Evolutionary conservation across 1,140 invertebrate genomes (phyloP).

Genomic region (Pantala flavescens): DNA sequence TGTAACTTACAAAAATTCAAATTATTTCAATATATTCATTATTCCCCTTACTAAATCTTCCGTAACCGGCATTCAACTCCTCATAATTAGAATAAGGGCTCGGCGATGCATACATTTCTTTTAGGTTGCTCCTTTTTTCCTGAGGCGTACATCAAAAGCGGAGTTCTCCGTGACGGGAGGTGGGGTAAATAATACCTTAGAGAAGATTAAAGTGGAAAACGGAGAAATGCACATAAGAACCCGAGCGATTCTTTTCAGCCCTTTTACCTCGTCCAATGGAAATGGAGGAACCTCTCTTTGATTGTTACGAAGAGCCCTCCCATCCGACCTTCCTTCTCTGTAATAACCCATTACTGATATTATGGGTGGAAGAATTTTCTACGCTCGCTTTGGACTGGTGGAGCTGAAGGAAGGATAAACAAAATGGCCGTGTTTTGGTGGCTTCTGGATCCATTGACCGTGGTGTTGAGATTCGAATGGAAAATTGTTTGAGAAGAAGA

Average conservation of each 20-base stretch:
- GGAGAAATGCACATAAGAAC: neutral
- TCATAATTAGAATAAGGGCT: too few species aligned
- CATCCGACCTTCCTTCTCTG: neutral
- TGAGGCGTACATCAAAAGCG: neutral
- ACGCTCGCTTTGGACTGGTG: neutral
- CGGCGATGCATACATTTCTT: too few species aligned
- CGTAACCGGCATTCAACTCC: too few species aligned
- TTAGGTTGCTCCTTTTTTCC: neutral
- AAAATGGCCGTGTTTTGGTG: neutral
- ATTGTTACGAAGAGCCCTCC: neutral
- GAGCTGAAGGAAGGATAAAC: neutral
- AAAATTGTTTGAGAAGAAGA: too few species aligned
- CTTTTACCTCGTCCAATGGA: neutral
- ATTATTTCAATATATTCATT: too few species aligned
- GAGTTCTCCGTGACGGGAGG: neutral
- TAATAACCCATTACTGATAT: constrained; percentile 10
- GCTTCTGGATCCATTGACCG: too few species aligned
- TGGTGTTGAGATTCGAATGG: too few species aligned
- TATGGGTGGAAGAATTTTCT: neutral
- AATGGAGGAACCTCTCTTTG: neutral
- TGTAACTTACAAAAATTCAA: too few species aligned
- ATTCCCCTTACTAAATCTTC: too few species aligned
- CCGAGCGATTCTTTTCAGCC: neutral
- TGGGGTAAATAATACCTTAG: neutral
- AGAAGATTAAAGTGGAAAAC: constrained; percentile 7